Conservation (phyloP, 2,797 vertebrate species). For the Aphelocoma californica region DNA sequence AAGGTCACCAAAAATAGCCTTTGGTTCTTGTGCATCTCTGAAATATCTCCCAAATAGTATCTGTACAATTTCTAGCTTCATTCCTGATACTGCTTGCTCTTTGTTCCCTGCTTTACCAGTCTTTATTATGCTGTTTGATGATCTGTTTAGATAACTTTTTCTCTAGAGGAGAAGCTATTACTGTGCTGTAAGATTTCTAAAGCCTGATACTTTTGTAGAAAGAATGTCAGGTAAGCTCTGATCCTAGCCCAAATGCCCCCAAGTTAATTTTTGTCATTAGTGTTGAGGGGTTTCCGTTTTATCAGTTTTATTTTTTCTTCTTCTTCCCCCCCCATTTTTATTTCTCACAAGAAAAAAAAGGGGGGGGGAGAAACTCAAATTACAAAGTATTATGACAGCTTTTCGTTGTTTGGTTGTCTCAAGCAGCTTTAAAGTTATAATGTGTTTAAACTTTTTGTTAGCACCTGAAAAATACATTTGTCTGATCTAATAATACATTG, state of each 20-base stretch:
- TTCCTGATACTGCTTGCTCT: neutral
- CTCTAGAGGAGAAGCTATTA: neutral
- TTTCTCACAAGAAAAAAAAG: neutral
- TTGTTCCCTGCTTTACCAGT: neutral
- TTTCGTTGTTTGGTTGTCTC: neutral
- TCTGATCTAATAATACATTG: neutral
- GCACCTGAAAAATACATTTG: neutral
- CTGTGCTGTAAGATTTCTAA: neutral
- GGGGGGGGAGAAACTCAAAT: neutral
- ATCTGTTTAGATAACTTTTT: neutral
- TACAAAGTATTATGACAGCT: neutral
- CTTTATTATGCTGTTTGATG: neutral
- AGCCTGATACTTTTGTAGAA: neutral
- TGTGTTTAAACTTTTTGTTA: neutral
- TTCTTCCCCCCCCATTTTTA: fast-evolving
- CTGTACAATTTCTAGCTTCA: neutral
- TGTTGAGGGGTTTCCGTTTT: neutral
- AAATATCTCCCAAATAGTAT: neutral
- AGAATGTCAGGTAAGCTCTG: neutral
- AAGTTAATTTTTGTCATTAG: neutral
- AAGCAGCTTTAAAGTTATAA: neutral
- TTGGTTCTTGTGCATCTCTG: neutral
- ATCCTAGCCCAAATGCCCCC: neutral
- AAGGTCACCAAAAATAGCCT: neutral
- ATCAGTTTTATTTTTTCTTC: fast-evolving